phyloP scores from a whole-genome alignment of 2,888 invertebrate species.

The Amblyteles armatorius region DNA sequence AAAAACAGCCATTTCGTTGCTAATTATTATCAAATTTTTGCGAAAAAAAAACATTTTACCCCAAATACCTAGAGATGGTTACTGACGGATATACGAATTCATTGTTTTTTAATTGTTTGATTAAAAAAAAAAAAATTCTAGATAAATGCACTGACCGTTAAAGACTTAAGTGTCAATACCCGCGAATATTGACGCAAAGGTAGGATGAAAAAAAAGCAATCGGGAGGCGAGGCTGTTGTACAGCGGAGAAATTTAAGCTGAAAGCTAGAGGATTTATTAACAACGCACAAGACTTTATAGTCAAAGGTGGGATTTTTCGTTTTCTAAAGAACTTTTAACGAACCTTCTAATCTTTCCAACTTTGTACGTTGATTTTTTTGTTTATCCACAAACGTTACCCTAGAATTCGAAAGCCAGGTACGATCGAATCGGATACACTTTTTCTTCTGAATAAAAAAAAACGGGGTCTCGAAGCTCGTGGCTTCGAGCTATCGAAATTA shows the following conservation, averaged over 20 bases:
- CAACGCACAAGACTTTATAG: constrained; percentile 37
- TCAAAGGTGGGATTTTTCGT: constrained; percentile 18
- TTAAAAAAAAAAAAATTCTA: background rate
- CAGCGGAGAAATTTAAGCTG: constrained; percentile 8
- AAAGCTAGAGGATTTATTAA: constrained; percentile 28
- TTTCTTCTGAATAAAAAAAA: background rate
- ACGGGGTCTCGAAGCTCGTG: background rate
- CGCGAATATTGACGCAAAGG: constrained; percentile 1
- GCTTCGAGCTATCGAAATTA: background rate
- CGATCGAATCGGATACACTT: constrained; percentile 11
- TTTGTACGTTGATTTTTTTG: constrained; percentile 48
- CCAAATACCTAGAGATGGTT: background rate
- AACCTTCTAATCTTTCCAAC: constrained; percentile 61
- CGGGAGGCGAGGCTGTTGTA: background rate
- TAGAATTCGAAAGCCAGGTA: constrained; percentile 24
- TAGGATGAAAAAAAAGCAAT: background rate
- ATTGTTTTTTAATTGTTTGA: background rate
- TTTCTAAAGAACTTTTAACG: background rate
- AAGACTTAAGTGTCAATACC: background rate
- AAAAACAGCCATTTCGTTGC: background rate
- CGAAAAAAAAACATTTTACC: background rate
- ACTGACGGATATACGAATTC: constrained; percentile 1
- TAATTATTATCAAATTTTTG: background rate
- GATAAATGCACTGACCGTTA: background rate
- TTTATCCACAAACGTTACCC: background rate